Base-by-base conservation (phyloP, 2,888 invertebrate species). In the Ophraella communa region DNA sequence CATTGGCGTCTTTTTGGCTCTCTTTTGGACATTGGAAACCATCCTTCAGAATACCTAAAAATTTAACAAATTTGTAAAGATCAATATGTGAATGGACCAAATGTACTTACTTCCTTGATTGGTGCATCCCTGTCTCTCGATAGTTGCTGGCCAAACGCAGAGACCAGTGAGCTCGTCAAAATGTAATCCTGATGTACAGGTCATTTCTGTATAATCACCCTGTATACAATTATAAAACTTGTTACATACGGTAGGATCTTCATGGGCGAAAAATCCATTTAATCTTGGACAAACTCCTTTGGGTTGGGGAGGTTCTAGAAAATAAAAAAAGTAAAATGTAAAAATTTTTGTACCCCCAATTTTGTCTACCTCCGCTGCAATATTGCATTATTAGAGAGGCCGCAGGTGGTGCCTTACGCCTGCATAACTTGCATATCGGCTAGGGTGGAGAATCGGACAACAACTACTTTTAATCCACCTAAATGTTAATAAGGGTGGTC, bases 251-350 rank as follows among this genome's bases (percentile, higher is more conserved):
- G 89, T 78, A 0, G 90, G 85, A 76, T 95, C 93, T 7, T 94
- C 94, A 85, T 95, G 94, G 42, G 94, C 91, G 83, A 95, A 96
- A 89, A 94, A 94, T 51, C 95, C 95, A 82, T 95, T 94, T 75
- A 89, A 88, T 69, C 95, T 87, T 18, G 94, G 94, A 79, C 95
- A 95, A 69, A 88, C 86, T 47, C 84, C 83, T 77, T 83, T 89
- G 7, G 90, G 84, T 76, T 90, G 88, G 60, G 95, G 90, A 63
- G 91, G 88, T 83, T 95, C 94, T 95, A 84, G 52, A 79, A 74
- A 65, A 20, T 33, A 24, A 62, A 27, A 35, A 35, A 35, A 11
- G 23, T 8, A 27, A 17, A 44, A 17, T 18, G 17, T 44, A 44
- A 2, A 44, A 7, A 44, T 44, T n/a, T n/a, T n/a, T n/a, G n/a